A percentile compares a stretch with the other conserved stretches of the same genome.
phyloP scores from a whole-genome alignment of 2,113 vertebrate species.

The Eurystomus gularis region DNA sequence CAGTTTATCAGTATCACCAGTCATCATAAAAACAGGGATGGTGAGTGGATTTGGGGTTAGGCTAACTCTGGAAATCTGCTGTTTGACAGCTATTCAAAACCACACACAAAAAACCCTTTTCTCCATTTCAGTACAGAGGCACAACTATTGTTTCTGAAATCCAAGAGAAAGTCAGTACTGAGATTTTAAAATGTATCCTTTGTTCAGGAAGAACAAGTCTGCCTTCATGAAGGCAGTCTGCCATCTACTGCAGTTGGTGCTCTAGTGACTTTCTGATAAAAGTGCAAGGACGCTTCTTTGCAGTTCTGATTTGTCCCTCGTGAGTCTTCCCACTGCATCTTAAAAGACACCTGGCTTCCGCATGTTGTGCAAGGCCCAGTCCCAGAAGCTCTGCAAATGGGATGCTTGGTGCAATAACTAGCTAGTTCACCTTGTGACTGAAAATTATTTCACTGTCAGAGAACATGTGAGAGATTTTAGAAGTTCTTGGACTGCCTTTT shows the following conservation, averaged over 20 bases:
- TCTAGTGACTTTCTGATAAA: neutral
- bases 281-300: neutral
- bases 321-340: neutral
- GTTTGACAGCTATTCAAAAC: neutral
- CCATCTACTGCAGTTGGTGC: neutral
- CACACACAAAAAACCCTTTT: neutral
- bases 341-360: neutral
- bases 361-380: neutral
- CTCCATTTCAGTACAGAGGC: neutral
- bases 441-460: neutral
- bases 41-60: neutral
- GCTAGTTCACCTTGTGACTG: neutral
- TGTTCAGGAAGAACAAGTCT: neutral
- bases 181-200: neutral
- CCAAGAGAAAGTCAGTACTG: neutral
- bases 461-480: neutral
- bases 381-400: neutral
- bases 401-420: neutral
- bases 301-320: neutral
- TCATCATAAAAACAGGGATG: neutral
- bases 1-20: neutral
- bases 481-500: neutral
- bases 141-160: neutral
- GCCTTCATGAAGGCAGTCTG: neutral
- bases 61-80: neutral